A percentile compares a stretch with the other conserved stretches of the same genome.
Conservation (phyloP, 2,113 vertebrate species). For the Salvelinus sp. region DNA sequence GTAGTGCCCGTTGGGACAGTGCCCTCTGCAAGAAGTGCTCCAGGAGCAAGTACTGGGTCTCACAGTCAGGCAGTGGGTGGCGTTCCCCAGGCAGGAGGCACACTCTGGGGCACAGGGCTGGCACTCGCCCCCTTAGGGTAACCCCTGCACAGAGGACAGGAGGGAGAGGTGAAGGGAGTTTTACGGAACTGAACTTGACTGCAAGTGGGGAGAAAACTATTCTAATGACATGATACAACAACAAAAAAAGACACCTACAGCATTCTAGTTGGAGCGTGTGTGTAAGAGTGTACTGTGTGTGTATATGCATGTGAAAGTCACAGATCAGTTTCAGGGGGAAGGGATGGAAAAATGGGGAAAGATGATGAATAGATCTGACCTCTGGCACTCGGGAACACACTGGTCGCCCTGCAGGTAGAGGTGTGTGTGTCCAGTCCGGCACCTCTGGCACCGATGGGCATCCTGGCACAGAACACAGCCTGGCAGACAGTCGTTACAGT, state of each 20-base stretch:
- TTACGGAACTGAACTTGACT: neutral
- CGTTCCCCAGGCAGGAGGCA: slow-evolving; percentile 72
- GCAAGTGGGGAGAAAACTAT: neutral
- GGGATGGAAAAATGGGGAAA: too few relatives aligned
- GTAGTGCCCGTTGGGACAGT: slow-evolving; percentile 77
- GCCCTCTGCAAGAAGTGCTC: slow-evolving; percentile 65
- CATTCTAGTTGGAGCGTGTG: neutral
- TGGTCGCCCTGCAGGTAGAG: slow-evolving; percentile 78
- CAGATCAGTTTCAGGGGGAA: neutral
- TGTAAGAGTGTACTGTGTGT: slow-evolving; percentile 6
- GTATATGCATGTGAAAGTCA: neutral
- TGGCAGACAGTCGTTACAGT: slow-evolving; percentile 78
- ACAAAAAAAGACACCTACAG: neutral
- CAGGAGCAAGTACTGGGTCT: slow-evolving; percentile 67
- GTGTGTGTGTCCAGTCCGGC: slow-evolving; percentile 44
- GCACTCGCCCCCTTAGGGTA: slow-evolving; percentile 72
- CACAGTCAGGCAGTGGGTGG: slow-evolving; percentile 80
- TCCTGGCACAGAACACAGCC: slow-evolving; percentile 76
- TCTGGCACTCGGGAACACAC: slow-evolving; percentile 78
- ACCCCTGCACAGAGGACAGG: slow-evolving; percentile 68
- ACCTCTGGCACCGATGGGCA: slow-evolving; percentile 70
- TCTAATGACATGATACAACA: too few relatives aligned
- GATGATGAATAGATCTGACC: slow-evolving; percentile 56
- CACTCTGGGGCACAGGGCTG: slow-evolving; percentile 76
- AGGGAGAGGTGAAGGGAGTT: neutral